These are phyloP conservation scores for Idaea biselata DNA, from an alignment of 2,888 invertebrate species.

Conservation along the genomic window DNA sequence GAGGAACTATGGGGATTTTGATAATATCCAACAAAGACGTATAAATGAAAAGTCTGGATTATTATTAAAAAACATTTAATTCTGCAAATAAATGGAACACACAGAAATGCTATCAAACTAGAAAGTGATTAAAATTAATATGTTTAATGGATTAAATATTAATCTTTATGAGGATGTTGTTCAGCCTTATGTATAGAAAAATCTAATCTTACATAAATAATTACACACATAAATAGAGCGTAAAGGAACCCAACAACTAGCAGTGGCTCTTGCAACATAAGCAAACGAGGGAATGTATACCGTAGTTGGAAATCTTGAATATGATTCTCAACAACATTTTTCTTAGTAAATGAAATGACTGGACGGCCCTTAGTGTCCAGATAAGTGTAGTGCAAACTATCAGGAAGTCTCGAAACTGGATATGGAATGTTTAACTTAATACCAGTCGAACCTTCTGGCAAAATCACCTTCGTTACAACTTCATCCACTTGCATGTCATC, in stretches of 20 bases:
- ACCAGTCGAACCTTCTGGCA: constrained; percentile 95
- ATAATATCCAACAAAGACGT: too few species aligned
- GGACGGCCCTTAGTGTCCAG: constrained; percentile 96
- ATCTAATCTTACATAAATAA: constrained; percentile 96
- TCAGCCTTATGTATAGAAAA: constrained; percentile 93
- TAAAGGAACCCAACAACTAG: constrained; percentile 94
- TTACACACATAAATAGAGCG: constrained; percentile 93
- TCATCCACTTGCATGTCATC: constrained; percentile 98
- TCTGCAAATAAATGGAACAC: constrained; percentile 44
- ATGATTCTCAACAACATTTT: constrained; percentile 96
- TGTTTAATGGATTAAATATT: constrained; percentile 38
- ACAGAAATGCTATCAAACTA: constrained; percentile 52
- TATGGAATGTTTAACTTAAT: constrained; percentile 92
- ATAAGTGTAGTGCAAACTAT: constrained; percentile 93
- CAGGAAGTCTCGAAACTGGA: constrained; percentile 85
- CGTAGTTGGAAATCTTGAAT: constrained; percentile 96
- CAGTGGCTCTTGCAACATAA: constrained; percentile 96
- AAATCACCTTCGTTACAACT: constrained; percentile 90
- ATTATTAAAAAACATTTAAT: constrained; percentile 46
- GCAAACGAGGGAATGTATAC: constrained; percentile 91
- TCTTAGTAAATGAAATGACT: constrained; percentile 89
- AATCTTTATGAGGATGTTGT: constrained; percentile 79
- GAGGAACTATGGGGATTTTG: too few species aligned
- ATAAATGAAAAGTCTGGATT: constrained; percentile 24
- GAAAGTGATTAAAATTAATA: constrained; percentile 40